Conservation (phyloP, 2,888 invertebrate species). For the Andrena camellia region DNA sequence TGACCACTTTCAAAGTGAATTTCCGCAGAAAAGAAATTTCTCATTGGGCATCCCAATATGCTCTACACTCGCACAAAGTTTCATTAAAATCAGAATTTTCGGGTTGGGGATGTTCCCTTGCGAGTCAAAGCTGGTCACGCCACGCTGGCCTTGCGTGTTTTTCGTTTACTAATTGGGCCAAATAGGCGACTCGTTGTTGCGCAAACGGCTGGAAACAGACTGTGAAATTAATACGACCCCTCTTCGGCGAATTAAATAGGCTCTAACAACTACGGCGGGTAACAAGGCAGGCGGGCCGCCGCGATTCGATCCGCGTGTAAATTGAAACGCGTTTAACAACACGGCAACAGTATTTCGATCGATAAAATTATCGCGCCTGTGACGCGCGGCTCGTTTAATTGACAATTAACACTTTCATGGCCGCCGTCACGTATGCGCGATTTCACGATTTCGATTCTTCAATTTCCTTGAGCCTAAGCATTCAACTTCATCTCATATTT, state of each 20-base stretch:
- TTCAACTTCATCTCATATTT: too few species aligned
- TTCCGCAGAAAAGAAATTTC: too few species aligned
- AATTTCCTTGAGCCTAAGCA: too few species aligned
- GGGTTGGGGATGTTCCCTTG: too few species aligned
- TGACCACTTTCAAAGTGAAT: too few species aligned
- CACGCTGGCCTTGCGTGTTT: conserved; percentile 8
- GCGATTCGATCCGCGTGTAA: not conserved
- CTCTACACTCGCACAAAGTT: too few species aligned
- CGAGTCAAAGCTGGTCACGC: conserved; percentile 22
- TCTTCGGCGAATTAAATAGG: conserved; percentile 22
- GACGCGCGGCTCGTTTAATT: conserved; percentile 26
- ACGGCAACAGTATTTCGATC: conserved; percentile 47
- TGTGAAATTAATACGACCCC: conserved; percentile 51
- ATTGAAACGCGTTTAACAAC: conserved; percentile 33
- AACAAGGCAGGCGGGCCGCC: not conserved
- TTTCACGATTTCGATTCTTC: too few species aligned
- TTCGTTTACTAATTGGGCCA: conserved; percentile 36
- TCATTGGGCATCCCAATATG: too few species aligned
- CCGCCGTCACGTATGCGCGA: too few species aligned
- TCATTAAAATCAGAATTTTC: too few species aligned
- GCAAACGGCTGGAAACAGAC: conserved; percentile 42
- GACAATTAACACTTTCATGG: conserved; percentile 17
- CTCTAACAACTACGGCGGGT: conserved; percentile 3
- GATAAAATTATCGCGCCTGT: conserved; percentile 36
- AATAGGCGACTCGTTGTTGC: conserved; percentile 25